Percentiles rank a stretch among this genome's conserved stretches.
Conservation (phyloP, 2,113 vertebrate genomes). For the Cisticola juncidis region DNA sequence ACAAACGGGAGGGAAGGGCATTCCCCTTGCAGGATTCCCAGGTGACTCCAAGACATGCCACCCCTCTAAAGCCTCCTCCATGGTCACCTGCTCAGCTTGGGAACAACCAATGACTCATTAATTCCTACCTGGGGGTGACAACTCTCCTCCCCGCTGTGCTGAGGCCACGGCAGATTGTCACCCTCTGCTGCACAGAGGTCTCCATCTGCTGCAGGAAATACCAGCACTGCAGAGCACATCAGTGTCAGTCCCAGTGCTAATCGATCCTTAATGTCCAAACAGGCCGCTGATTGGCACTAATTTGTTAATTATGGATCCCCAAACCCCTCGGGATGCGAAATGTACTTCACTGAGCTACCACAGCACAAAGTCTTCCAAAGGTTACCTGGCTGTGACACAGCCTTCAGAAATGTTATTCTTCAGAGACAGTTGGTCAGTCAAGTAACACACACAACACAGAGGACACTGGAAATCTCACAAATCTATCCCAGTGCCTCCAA, state of each 20-base stretch:
- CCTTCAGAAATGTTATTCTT: neutral
- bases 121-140: neutral
- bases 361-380: neutral
- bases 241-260: neutral
- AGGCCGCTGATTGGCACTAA: conserved; percentile 4
- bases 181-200: neutral
- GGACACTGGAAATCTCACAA: neutral
- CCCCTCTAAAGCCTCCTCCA: no score
- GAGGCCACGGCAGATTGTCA: neutral
- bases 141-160: neutral
- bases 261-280: neutral
- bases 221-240: neutral
- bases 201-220: neutral
- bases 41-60: neutral
- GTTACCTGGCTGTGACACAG: neutral
- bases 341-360: neutral
- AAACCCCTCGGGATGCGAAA: neutral
- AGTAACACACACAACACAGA: fast-evolving
- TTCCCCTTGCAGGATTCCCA: neutral
- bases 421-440: neutral
- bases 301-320: conserved; percentile 13
- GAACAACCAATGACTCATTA: neutral
- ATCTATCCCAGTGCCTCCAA: neutral
- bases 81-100: neutral
- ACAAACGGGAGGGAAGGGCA: neutral